phyloP scores from a whole-genome alignment of 1,140 invertebrate species.

The Glossosoma conforme region DNA sequence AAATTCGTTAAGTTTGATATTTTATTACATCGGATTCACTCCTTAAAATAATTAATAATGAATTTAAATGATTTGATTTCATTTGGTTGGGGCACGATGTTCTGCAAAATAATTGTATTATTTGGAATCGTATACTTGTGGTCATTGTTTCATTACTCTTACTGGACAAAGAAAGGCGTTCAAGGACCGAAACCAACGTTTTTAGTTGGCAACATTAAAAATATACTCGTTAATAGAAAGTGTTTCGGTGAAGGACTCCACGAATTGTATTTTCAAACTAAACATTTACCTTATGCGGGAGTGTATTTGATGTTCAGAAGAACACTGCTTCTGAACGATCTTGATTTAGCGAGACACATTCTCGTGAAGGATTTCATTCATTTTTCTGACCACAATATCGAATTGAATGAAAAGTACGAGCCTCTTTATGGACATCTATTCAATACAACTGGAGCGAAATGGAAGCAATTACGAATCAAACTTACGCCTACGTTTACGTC shows the following conservation, averaged over 20 bases:
- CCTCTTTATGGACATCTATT: slow-evolving; percentile 39
- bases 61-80: background rate
- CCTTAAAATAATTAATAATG: background rate
- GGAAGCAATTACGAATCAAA: slow-evolving; percentile 54
- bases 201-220: slow-evolving; percentile 30
- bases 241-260: slow-evolving; percentile 33
- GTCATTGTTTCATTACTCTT: background rate
- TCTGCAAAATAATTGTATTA: background rate
- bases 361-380: slow-evolving; percentile 56
- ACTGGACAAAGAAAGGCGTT: slow-evolving; percentile 19
- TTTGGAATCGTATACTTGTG: slow-evolving; percentile 3
- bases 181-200: slow-evolving; percentile 14
- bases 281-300: slow-evolving; percentile 33
- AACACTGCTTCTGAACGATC: slow-evolving; percentile 44
- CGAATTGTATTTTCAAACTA: slow-evolving; percentile 36
- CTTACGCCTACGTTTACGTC: slow-evolving; percentile 56
- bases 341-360: slow-evolving; percentile 52
- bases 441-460: slow-evolving; percentile 42
- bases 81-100: slow-evolving; percentile 5
- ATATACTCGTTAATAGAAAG: background rate
- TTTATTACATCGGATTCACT: background rate
- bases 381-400: slow-evolving; percentile 52
- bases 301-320: slow-evolving; percentile 43
- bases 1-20: background rate
- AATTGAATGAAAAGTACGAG: slow-evolving; percentile 40